phyloP scores from a whole-genome alignment of 2,113 vertebrate genomes.

The Microcebus ravelobensis region DNA sequence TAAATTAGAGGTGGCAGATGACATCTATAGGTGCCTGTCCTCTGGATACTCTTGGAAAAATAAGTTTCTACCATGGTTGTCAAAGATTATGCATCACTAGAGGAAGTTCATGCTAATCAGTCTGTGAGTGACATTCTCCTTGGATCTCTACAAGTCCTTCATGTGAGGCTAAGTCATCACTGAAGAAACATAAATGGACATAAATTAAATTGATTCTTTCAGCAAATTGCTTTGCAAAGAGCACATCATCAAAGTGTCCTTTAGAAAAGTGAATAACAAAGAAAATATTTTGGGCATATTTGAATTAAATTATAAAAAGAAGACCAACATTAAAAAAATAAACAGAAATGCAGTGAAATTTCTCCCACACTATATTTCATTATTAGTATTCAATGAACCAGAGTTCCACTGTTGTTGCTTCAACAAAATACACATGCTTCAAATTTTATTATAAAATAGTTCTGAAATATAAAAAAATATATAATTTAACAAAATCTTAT shows the following conservation, averaged over 20 bases:
- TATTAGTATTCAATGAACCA: not conserved
- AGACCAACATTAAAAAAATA: not conserved
- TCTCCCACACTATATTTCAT: not conserved
- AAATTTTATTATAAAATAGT: conserved; percentile 15
- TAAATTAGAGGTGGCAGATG: conserved; percentile 83
- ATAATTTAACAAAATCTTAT: not conserved
- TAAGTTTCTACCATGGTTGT: conserved; percentile 78
- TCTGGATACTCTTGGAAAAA: conserved; percentile 80
- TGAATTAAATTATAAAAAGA: conserved; percentile 39
- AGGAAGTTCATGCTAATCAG: conserved; percentile 84
- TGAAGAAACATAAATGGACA: conserved; percentile 73
- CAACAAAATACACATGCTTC: not conserved
- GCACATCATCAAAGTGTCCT: conserved; percentile 1
- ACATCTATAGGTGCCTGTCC: conserved; percentile 78
- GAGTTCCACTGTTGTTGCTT: not conserved
- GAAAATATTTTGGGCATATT: not conserved
- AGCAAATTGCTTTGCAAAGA: conserved; percentile 58
- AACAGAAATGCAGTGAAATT: not conserved
- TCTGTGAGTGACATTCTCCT: conserved; percentile 86
- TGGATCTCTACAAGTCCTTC: conserved; percentile 78
- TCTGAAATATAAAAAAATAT: not conserved
- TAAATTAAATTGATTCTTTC: conserved; percentile 74
- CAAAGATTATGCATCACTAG: conserved; percentile 80
- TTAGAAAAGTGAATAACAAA: conserved; percentile 31
- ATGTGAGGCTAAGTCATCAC: conserved; percentile 34